These are phyloP conservation scores for Abramis brama DNA, from an alignment of 2,113 vertebrate genomes.

Conservation along the genomic window DNA sequence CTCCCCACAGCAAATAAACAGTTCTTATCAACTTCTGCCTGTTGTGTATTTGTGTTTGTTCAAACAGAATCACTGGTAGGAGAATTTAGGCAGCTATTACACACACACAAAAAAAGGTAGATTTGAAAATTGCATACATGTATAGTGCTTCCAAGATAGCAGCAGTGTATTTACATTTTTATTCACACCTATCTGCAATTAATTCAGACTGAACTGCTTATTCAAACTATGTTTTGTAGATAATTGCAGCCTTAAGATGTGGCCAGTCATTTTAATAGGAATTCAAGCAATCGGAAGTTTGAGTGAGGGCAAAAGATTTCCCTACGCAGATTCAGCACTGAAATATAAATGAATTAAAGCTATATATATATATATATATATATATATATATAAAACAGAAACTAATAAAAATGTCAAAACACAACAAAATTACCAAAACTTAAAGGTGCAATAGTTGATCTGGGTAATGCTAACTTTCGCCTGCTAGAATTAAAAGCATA, in stretches of 20 bases:
- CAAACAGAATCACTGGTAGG: constrained; percentile 61
- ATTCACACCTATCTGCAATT: not conserved
- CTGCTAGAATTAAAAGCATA: too few species aligned
- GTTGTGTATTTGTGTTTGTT: constrained; percentile 16
- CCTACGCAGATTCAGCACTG: too few species aligned
- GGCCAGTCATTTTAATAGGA: too few species aligned
- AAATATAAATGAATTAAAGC: too few species aligned
- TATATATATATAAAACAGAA: too few species aligned
- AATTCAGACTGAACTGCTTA: not conserved
- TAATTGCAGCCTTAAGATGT: not conserved
- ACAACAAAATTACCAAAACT: too few species aligned
- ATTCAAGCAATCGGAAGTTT: too few species aligned
- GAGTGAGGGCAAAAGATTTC: too few species aligned
- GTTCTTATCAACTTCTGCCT: not conserved
- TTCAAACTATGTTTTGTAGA: not conserved
- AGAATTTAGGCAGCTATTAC: constrained; percentile 26
- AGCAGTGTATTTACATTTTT: not conserved
- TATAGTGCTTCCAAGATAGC: not conserved
- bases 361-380: too few species aligned
- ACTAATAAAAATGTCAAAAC: too few species aligned
- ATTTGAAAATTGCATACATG: not conserved
- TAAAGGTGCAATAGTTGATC: too few species aligned
- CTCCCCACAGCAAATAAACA: not conserved
- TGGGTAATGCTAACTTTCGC: too few species aligned
- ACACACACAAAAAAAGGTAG: not conserved